phyloP scores from a whole-genome alignment of 2,113 vertebrate species.

The Apistogramma diplotaenia region DNA sequence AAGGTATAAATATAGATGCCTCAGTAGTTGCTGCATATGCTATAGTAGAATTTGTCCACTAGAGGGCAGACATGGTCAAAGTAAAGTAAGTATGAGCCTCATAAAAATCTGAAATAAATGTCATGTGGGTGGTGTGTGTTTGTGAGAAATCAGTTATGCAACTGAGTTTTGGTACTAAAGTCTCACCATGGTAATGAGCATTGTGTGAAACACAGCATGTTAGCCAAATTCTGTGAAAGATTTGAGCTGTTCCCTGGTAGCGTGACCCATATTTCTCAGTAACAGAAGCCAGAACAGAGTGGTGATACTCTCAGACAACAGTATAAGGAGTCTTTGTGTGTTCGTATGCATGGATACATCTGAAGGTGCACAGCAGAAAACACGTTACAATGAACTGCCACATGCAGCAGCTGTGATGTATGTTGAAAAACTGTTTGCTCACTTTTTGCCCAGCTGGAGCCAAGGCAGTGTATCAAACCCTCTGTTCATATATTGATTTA shows the following conservation, averaged over 20 bases:
- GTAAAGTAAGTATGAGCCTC: neutral
- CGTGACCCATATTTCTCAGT: conserved; percentile 16
- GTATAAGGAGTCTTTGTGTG: neutral
- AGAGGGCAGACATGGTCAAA: conserved; percentile 33
- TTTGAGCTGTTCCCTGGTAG: conserved; percentile 13
- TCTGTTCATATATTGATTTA: conserved; percentile 2
- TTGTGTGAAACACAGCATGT: conserved; percentile 19
- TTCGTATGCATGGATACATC: neutral
- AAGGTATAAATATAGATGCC: neutral
- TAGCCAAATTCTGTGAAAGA: conserved; percentile 34
- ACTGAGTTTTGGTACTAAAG: conserved; percentile 21
- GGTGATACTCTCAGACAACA: neutral
- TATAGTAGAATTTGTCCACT: conserved; percentile 7
- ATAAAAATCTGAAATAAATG: neutral
- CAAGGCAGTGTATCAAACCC: neutral
- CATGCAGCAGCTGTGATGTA: conserved; percentile 4
- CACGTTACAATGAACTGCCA: neutral
- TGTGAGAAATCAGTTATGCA: conserved; percentile 37
- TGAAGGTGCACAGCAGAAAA: neutral
- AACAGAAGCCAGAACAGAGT: conserved; percentile 2
- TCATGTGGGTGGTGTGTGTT: conserved; percentile 9
- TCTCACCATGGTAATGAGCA: conserved; percentile 34
- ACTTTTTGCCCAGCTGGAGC: neutral
- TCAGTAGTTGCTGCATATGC: neutral
- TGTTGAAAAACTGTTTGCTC: neutral